phyloP scores from a whole-genome alignment of 1,140 invertebrate species.

The Belonocnema kinseyi region DNA sequence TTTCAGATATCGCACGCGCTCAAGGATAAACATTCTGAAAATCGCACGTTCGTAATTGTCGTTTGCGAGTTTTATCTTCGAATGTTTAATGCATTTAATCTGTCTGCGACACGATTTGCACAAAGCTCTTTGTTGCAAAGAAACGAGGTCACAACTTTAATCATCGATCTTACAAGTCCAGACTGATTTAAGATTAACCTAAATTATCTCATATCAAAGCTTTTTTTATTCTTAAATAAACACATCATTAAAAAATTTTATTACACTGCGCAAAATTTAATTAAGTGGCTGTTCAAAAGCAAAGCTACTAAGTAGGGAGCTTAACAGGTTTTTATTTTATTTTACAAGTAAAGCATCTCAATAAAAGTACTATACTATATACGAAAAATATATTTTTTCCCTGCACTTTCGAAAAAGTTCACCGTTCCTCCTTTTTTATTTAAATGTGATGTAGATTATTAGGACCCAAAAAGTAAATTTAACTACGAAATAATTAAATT shows the following conservation, averaged over 20 bases:
- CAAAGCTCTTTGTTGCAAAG: conserved; percentile 24
- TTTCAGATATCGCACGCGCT: neutral
- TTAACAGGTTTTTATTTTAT: too few species aligned
- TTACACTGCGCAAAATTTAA: neutral
- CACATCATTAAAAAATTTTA: conserved; percentile 8
- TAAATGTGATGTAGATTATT: too few species aligned
- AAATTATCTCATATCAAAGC: conserved; percentile 16
- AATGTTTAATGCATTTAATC: conserved; percentile 5
- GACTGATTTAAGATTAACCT: conserved; percentile 25
- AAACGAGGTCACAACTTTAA: conserved; percentile 28
- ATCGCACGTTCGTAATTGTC: conserved; percentile 7
- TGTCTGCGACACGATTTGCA: conserved; percentile 22
- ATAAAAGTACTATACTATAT: too few species aligned
- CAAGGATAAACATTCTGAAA: conserved; percentile 17
- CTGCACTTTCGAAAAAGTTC: too few species aligned
- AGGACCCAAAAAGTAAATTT: too few species aligned
- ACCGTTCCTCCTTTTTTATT: too few species aligned
- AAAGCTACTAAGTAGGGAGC: too few species aligned
- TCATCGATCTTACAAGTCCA: conserved; percentile 22
- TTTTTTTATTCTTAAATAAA: neutral
- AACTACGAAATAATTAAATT: too few species aligned
- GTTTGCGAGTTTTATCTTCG: conserved; percentile 15
- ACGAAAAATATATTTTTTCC: too few species aligned
- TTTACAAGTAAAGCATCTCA: too few species aligned
- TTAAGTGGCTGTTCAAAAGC: too few species aligned